phyloP scores from a whole-genome alignment of 2,113 vertebrate genomes.

The Salvelinus alpinus region DNA sequence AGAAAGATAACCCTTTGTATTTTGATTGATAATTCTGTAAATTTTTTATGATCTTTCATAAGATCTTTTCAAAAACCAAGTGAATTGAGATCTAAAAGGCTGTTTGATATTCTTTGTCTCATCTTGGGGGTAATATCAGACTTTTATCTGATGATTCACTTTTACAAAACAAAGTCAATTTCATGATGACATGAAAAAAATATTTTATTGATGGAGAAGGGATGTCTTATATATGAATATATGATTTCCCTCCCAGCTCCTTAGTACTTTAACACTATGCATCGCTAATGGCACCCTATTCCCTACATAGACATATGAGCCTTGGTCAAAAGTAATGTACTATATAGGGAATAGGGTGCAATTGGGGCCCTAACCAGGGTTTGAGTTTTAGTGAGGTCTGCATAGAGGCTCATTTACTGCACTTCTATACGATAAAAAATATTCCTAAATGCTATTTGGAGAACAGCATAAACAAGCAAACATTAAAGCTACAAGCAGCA shows the following conservation, averaged over 20 bases:
- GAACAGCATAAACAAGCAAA: too few species aligned
- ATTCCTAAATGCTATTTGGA: too few species aligned
- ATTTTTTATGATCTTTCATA: slow-evolving; percentile 11
- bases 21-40: neutral
- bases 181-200: neutral
- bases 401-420: too few species aligned
- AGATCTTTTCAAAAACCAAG: neutral
- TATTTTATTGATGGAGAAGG: neutral
- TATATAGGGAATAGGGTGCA: too few species aligned
- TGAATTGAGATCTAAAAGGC: neutral
- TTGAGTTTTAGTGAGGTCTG: too few species aligned
- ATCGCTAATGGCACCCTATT: too few species aligned
- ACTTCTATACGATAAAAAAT: too few species aligned
- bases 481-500: too few species aligned
- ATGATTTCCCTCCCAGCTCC: neutral
- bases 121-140: slow-evolving; percentile 5
- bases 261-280: neutral
- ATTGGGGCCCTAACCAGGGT: too few species aligned
- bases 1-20: neutral
- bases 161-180: neutral
- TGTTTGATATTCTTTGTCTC: slow-evolving; percentile 9
- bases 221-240: neutral
- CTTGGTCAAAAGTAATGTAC: too few species aligned
- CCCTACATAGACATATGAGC: too few species aligned
- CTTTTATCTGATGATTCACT: slow-evolving; percentile 19